These are phyloP conservation scores for Drosophila truncata DNA, from an alignment of 1,140 invertebrate genomes.

Conservation along the genomic window DNA sequence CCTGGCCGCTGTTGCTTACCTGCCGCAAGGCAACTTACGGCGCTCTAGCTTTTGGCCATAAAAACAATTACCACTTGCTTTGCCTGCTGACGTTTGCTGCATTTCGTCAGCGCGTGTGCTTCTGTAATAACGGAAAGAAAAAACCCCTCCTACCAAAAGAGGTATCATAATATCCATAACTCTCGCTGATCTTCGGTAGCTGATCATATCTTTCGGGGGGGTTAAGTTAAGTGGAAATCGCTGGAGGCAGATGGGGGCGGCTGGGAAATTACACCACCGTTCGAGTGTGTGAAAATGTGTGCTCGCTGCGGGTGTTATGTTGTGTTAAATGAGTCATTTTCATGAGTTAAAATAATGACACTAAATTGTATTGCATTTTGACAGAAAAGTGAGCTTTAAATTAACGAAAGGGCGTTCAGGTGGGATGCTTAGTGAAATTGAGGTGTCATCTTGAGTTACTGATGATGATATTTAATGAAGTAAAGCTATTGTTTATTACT, in stretches of 20 bases:
- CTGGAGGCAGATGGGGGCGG: slow-evolving; percentile 21
- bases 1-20: slow-evolving; percentile 18
- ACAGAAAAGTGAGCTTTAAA: background rate
- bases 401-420: background rate
- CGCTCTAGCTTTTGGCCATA: slow-evolving; percentile 67
- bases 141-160: slow-evolving; percentile 3
- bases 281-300: slow-evolving; percentile 40
- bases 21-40: slow-evolving; percentile 46
- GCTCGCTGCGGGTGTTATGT: slow-evolving; percentile 1
- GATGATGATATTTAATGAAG: background rate
- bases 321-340: slow-evolving; percentile 21
- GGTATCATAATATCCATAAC: slow-evolving; percentile 50
- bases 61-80: slow-evolving; percentile 78
- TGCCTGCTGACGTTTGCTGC: slow-evolving; percentile 44
- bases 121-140: slow-evolving; percentile 39
- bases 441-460: background rate
- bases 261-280: slow-evolving; percentile 21
- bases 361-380: slow-evolving; percentile 13
- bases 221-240: slow-evolving; percentile 36
- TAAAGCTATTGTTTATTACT: background rate
- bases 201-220: slow-evolving; percentile 33
- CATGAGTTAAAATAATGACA: slow-evolving; percentile 18
- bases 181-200: slow-evolving; percentile 35
- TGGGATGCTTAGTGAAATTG: background rate
- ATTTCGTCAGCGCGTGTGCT: slow-evolving; percentile 68